Conservation (phyloP, 2,113 vertebrate genomes). For the Hemiscyllium ocellatum region DNA sequence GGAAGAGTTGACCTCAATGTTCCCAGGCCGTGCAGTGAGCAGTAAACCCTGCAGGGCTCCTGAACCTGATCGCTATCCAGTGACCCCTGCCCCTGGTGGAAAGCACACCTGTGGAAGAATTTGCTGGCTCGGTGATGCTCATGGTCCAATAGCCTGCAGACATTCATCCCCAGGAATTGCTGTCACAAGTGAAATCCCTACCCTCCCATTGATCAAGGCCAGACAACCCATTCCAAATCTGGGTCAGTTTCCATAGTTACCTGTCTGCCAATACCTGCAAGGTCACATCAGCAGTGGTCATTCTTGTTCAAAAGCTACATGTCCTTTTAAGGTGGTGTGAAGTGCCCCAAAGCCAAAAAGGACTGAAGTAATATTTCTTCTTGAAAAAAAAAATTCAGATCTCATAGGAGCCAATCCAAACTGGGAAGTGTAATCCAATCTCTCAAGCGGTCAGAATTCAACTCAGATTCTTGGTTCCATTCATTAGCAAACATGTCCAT, state of each 20-base stretch:
- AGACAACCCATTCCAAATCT: not conserved
- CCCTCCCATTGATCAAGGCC: not conserved
- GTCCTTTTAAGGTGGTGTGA: not conserved
- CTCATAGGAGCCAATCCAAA: not conserved
- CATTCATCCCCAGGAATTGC: not conserved
- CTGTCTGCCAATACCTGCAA: not conserved
- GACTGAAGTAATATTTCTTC: not conserved
- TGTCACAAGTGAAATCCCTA: no score
- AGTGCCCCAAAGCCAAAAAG: not conserved
- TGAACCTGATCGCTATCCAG: conserved; percentile 13
- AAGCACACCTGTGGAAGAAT: not conserved
- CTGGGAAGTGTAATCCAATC: not conserved
- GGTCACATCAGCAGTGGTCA: not conserved
- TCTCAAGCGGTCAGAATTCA: not conserved
- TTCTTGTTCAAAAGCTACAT: not conserved
- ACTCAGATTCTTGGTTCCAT: not conserved
- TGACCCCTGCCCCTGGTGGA: conserved; percentile 13
- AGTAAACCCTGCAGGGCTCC: not conserved
- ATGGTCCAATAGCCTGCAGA: not conserved
- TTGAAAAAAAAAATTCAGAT: not conserved
- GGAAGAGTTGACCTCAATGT: not conserved
- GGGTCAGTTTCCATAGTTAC: not conserved
- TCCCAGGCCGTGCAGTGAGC: not conserved
- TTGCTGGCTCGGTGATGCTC: not conserved
- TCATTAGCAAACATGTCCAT: not conserved